Percentiles rank a stretch among this genome's conserved stretches.
phyloP scores from a whole-genome alignment of 2,888 invertebrate genomes.

The Beris chalybata region DNA sequence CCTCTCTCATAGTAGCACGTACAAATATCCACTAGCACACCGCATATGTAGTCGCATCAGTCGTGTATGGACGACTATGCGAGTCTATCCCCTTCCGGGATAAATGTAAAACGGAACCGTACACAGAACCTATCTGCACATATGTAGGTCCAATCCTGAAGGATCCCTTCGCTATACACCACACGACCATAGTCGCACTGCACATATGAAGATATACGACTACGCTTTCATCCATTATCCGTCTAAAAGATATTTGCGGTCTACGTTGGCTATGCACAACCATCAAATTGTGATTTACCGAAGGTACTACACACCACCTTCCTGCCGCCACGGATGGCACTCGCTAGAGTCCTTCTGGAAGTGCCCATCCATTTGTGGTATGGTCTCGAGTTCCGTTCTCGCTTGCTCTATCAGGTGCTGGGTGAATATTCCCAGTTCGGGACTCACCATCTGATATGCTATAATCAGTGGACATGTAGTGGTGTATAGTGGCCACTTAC shows the following conservation, averaged over 20 bases:
- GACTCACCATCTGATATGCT: slow-evolving; percentile 2
- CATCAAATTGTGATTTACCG: slow-evolving; percentile 40
- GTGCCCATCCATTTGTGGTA: slow-evolving; percentile 17
- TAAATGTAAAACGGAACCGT: neutral
- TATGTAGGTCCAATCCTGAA: neutral
- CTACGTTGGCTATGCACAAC: slow-evolving; percentile 35
- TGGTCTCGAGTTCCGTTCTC: slow-evolving; percentile 2
- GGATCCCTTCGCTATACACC: slow-evolving; percentile 14
- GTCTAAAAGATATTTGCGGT: slow-evolving; percentile 38
- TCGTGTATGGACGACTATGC: neutral
- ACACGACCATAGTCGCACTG: slow-evolving; percentile 6
- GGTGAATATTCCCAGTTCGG: slow-evolving; percentile 24
- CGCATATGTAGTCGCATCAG: neutral
- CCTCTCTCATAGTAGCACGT: slow-evolving; percentile 22
- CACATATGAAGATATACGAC: slow-evolving; percentile 35
- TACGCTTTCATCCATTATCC: slow-evolving; percentile 34
- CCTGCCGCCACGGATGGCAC: slow-evolving; percentile 3
- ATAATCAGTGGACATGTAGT: slow-evolving; percentile 23
- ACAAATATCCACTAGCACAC: neutral
- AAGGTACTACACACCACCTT: slow-evolving; percentile 30
- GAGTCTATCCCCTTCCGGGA: neutral
- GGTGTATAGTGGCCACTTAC: slow-evolving; percentile 13
- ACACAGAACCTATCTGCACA: slow-evolving; percentile 1
- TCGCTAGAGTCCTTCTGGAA: slow-evolving; percentile 25
- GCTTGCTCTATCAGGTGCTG: slow-evolving; percentile 15